Evolutionary conservation across 2,888 invertebrate genomes (phyloP).

Genomic region (Cerastis rubricosa): DNA sequence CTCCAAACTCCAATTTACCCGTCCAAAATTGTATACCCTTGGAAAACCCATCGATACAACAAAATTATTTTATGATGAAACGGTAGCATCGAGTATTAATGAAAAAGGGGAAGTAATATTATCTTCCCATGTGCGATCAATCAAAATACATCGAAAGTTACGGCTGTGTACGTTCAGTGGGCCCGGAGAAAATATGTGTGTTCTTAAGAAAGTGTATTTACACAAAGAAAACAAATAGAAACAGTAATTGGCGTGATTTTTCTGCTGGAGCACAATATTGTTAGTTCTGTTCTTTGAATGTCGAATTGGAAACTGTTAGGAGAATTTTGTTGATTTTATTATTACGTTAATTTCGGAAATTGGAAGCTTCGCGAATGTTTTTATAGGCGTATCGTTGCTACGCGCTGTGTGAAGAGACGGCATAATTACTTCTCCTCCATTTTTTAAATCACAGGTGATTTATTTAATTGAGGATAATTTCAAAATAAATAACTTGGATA

Average conservation of each 20-base stretch:
- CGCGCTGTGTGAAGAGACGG: neutral
- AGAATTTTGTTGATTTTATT: constrained; percentile 1
- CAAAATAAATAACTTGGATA: neutral
- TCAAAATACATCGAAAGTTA: constrained; percentile 74
- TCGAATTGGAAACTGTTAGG: constrained; percentile 7
- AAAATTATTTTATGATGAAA: constrained; percentile 56
- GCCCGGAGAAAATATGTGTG: constrained; percentile 53
- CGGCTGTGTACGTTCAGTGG: constrained; percentile 43
- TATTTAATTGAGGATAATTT: too few species aligned
- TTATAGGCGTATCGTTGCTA: neutral
- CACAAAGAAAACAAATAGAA: constrained; percentile 55
- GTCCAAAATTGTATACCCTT: constrained; percentile 26
- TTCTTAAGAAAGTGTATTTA: constrained; percentile 58
- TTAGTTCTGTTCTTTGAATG: constrained; percentile 31
- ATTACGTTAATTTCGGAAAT: neutral
- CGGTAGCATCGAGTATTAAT: constrained; percentile 65
- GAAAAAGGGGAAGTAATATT: constrained; percentile 68
- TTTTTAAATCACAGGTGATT: too few species aligned
- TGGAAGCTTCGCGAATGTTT: neutral
- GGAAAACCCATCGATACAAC: constrained; percentile 42
- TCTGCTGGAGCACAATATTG: constrained; percentile 34
- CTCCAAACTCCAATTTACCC: constrained; percentile 12
- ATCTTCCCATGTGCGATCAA: constrained; percentile 70
- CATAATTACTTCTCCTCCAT: neutral
- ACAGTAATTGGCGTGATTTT: constrained; percentile 50